Evolutionary conservation across 2,888 invertebrate species (phyloP).

Genomic region (Bimastos eiseni): DNA sequence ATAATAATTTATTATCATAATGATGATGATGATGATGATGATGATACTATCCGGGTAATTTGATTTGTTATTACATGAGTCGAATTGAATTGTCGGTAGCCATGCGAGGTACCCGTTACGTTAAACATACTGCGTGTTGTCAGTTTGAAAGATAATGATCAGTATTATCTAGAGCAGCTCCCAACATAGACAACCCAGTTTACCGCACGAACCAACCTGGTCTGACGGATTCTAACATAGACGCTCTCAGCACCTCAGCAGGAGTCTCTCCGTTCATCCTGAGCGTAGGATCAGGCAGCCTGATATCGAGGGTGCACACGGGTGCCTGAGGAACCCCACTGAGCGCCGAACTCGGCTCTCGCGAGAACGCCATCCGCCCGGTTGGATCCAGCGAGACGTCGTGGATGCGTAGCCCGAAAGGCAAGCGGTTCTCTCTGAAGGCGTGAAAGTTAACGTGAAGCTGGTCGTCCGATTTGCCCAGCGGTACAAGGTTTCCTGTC

Average conservation of each 20-base stretch:
- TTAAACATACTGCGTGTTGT: too few species aligned
- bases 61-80: too few species aligned
- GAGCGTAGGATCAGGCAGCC: conserved; percentile 16
- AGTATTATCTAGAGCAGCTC: too few species aligned
- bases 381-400: conserved; percentile 24
- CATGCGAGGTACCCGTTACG: too few species aligned
- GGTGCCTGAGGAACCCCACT: conserved; percentile 24
- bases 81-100: too few species aligned
- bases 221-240: not conserved
- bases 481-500: conserved; percentile 28
- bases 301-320: conserved; percentile 31
- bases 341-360: conserved; percentile 7
- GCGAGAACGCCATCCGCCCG: conserved; percentile 1
- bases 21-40: too few species aligned
- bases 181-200: not conserved
- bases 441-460: conserved; percentile 35
- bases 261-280: not conserved
- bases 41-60: too few species aligned
- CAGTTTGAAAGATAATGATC: too few species aligned
- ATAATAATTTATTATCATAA: too few species aligned
- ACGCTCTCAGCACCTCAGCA: not conserved
- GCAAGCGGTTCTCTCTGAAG: conserved; percentile 36
- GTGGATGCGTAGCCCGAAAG: conserved; percentile 22
- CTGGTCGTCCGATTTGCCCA: conserved; percentile 24
- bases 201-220: not conserved